Base-by-base conservation (phyloP, 2,113 vertebrate species). In the Peromyscus maniculatus region DNA sequence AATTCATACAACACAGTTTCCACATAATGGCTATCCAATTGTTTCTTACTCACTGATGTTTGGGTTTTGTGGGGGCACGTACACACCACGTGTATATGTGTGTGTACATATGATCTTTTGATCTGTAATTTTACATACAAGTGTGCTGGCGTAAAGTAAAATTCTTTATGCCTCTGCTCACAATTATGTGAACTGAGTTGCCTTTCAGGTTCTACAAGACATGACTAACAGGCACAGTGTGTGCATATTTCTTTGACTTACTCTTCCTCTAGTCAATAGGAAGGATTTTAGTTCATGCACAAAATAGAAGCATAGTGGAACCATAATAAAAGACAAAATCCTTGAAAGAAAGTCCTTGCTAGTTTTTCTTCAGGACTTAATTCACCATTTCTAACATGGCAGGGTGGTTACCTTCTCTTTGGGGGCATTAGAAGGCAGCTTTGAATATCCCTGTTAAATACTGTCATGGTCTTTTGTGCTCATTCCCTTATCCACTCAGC, bases 171-270 rank as follows among this genome's bases (percentile, higher is more conserved):
- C 59, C 79, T 92, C 84, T 96, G 36, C 75, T 87, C 78, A 43
- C n/a, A 36, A 13, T 43, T 57, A 57, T 69, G 31, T 5, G 6
- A 31, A 69, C 71, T 83, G 67, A 91, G 75, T 95, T 64, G 55
- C 49, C 39, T 12, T 96, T 91, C 88, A 89, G 86, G 94, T 66
- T 97, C 78, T 46, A 4, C 43, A 93, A 96, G 92, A 97, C 24
- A 33, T 89, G 86, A 94, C 39, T 95, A 93, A 96, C 77, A 72
- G 46, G 36, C 59, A 22, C 74, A 89, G 72, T 64, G 52, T 71
- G 67, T 83, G 59, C 72, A 49, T 52, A 64, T 78, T 93, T 96
- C 43, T 97, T 66, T 89, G 21, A 96, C 16, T 22, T 66, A 93
- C 1, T 43, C 66, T 62, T 97, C 46, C 80, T 79, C 82, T 82